Evolutionary conservation across 2,113 vertebrate species (phyloP).

Genomic region (Seriola quinqueradiata): DNA sequence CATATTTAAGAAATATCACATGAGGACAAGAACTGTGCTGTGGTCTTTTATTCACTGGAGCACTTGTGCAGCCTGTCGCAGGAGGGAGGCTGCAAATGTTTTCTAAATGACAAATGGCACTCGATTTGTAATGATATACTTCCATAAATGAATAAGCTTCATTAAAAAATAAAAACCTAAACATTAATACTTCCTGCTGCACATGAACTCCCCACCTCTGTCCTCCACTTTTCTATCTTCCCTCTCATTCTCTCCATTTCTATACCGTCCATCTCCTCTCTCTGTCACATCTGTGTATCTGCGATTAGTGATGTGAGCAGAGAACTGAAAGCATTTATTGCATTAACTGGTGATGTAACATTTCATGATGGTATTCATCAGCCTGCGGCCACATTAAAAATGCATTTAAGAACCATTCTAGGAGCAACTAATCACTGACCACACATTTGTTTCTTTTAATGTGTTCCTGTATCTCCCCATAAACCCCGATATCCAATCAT

Average conservation of each 20-base stretch:
- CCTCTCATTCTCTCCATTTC: background rate
- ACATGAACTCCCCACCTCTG: background rate
- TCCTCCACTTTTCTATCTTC: background rate
- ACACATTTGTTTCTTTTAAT: constrained; percentile 47
- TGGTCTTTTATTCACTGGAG: constrained; percentile 7
- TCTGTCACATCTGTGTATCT: background rate
- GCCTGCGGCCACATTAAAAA: constrained; percentile 51
- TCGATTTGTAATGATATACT: constrained; percentile 4
- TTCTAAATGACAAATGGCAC: constrained; percentile 12
- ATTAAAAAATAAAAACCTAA: background rate
- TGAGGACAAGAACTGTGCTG: background rate
- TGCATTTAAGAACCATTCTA: constrained; percentile 35
- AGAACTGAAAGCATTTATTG: constrained; percentile 19
- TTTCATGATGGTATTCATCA: constrained; percentile 29
- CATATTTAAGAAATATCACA: constrained; percentile 21
- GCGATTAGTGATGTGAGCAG: background rate
- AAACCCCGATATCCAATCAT: constrained; percentile 31
- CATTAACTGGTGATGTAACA: constrained; percentile 28
- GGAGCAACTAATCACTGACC: constrained; percentile 39
- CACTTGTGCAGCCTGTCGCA: constrained; percentile 13
- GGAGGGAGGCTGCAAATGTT: constrained; percentile 15
- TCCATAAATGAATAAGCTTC: background rate
- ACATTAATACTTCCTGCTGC: background rate
- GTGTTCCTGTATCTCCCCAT: constrained; percentile 16
- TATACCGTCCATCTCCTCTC: background rate